These are phyloP conservation scores for Eubasilissa regina DNA, from an alignment of 1,140 invertebrate genomes.

Conservation along the genomic window DNA sequence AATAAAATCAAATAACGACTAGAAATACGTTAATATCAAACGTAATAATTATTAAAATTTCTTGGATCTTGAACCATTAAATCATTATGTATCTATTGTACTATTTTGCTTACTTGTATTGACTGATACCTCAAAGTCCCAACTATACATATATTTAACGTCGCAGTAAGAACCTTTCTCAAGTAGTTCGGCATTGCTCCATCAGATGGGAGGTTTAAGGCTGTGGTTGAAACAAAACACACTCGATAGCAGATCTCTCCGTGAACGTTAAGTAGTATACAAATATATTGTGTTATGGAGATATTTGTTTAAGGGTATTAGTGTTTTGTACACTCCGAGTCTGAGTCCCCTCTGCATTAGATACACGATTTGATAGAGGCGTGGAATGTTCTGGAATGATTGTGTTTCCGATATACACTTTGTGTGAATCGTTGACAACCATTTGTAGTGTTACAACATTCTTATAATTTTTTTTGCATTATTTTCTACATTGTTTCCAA, in stretches of 20 bases:
- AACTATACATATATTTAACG: too few species aligned
- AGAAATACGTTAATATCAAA: too few species aligned
- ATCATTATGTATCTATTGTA: too few species aligned
- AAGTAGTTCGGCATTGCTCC: slow-evolving; percentile 3
- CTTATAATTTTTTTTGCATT: too few species aligned
- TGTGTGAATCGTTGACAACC: too few species aligned
- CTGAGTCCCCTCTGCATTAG: not conserved
- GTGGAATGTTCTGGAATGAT: not conserved
- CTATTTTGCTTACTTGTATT: too few species aligned
- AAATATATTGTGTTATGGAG: not conserved
- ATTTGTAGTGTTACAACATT: too few species aligned
- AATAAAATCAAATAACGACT: too few species aligned
- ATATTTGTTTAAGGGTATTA: slow-evolving; percentile 12
- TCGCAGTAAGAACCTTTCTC: slow-evolving; percentile 3
- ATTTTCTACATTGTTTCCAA: too few species aligned
- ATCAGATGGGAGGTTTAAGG: slow-evolving; percentile 7
- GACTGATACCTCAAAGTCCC: too few species aligned
- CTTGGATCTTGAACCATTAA: too few species aligned
- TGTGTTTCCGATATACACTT: not conserved
- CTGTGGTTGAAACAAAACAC: slow-evolving; percentile 7
- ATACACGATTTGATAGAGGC: not conserved
- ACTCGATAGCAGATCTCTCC: slow-evolving; percentile 7
- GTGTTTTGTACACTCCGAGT: not conserved
- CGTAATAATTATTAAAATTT: too few species aligned
- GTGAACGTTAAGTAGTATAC: not conserved